Conservation (phyloP, 2,888 invertebrate genomes). For the Hyppa rectilinea region DNA sequence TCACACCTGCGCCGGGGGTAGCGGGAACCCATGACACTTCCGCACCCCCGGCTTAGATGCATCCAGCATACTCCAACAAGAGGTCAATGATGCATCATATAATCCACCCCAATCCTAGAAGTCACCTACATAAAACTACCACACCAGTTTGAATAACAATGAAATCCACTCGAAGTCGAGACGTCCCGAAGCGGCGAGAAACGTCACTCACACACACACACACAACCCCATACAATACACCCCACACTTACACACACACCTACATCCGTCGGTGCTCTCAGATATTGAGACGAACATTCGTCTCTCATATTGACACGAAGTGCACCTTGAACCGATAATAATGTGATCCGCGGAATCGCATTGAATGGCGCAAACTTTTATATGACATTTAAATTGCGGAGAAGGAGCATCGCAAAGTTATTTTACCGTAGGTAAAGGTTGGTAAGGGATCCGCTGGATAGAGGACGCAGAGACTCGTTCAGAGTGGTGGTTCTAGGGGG, state of each 20-base stretch:
- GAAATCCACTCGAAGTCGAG: constrained; percentile 74
- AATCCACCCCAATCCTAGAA: constrained; percentile 10
- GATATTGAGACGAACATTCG: constrained; percentile 76
- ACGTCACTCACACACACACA: constrained; percentile 66
- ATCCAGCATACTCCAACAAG: neutral
- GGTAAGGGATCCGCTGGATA: no score
- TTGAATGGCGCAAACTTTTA: constrained; percentile 63
- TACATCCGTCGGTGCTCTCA: constrained; percentile 44
- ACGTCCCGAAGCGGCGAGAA: constrained; percentile 53
- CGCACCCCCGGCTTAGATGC: no score
- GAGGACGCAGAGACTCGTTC: no score
- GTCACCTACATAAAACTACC: constrained; percentile 29
- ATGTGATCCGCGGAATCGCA: constrained; percentile 66
- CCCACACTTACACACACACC: constrained; percentile 52
- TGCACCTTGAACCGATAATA: constrained; percentile 68
- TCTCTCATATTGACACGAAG: constrained; percentile 71
- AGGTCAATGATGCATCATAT: neutral
- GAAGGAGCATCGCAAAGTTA: constrained; percentile 1
- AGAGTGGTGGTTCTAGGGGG: no score
- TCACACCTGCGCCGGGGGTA: no score
- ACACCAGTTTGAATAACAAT: constrained; percentile 70
- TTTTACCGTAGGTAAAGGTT: constrained; percentile 11
- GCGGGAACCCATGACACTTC: no score
- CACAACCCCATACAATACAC: constrained; percentile 48
- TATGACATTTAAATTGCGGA: constrained; percentile 47